Evolutionary conservation across 2,888 invertebrate species (phyloP).

Genomic region (Galerucella pusilla): DNA sequence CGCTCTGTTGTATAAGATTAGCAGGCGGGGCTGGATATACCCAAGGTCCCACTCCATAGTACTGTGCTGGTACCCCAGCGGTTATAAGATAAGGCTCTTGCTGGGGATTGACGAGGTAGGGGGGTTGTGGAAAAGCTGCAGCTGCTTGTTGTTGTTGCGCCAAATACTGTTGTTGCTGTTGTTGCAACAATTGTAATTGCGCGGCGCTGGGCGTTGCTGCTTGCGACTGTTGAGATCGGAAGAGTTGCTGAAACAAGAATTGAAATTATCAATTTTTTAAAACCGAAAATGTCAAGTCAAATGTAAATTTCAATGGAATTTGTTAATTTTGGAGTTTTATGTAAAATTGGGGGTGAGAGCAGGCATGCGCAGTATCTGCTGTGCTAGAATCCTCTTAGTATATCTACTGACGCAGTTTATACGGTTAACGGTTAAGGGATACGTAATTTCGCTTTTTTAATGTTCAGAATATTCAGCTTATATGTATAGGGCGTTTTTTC

Average conservation of each 20-base stretch:
- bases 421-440: too few species aligned
- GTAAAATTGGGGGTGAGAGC: too few species aligned
- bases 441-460: too few species aligned
- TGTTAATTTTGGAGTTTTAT: too few species aligned
- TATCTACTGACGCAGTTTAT: too few species aligned
- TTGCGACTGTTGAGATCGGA: constrained; percentile 86
- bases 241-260: constrained; percentile 79
- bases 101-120: constrained; percentile 86
- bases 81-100: constrained; percentile 82
- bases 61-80: constrained; percentile 90
- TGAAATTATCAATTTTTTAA: neutral
- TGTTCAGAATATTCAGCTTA: too few species aligned
- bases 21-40: constrained; percentile 70
- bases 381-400: too few species aligned
- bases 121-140: constrained; percentile 68
- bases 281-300: too few species aligned
- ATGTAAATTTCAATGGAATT: neutral
- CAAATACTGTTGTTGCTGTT: constrained; percentile 79
- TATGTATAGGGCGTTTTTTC: neutral
- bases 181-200: constrained; percentile 80
- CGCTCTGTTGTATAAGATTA: constrained; percentile 76
- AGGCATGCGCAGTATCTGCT: too few species aligned
- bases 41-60: constrained; percentile 94
- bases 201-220: constrained; percentile 76
- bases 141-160: constrained; percentile 72